Evolutionary conservation across 2,113 vertebrate genomes (phyloP).

Genomic region (Paradoxurus hermaphroditus): DNA sequence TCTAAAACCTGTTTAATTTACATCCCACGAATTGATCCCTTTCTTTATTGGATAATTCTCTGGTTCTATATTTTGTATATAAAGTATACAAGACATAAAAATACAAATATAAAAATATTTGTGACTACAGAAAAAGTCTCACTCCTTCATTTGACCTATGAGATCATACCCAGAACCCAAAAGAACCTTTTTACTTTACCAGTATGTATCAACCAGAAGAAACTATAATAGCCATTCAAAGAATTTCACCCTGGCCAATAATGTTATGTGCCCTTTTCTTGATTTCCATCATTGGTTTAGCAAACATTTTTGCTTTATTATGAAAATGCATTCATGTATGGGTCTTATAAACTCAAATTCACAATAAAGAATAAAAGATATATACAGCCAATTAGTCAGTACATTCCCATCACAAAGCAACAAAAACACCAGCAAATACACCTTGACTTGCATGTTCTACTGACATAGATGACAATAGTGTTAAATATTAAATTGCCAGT

Average conservation of each 20-base stretch:
- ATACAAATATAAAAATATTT: neutral
- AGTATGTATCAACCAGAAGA: neutral
- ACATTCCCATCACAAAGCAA: neutral
- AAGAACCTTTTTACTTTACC: neutral
- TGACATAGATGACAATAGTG: neutral
- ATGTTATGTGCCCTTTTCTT: neutral
- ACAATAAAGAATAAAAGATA: neutral
- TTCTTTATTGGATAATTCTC: neutral
- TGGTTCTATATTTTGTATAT: slow-evolving; percentile 26
- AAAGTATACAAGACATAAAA: neutral
- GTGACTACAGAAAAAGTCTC: neutral
- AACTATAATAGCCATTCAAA: neutral
- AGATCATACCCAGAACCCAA: neutral
- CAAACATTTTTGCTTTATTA: slow-evolving; percentile 4
- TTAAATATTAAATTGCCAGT: neutral
- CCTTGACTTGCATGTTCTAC: neutral
- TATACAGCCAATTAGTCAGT: neutral
- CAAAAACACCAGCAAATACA: neutral
- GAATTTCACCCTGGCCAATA: neutral
- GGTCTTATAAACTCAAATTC: neutral
- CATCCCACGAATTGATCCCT: neutral
- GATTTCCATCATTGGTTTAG: neutral
- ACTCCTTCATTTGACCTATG: neutral
- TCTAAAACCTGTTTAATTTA: neutral
- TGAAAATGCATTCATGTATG: neutral